Base-by-base conservation (phyloP, 2,888 invertebrate species). In the Limnephilus lunatus region DNA sequence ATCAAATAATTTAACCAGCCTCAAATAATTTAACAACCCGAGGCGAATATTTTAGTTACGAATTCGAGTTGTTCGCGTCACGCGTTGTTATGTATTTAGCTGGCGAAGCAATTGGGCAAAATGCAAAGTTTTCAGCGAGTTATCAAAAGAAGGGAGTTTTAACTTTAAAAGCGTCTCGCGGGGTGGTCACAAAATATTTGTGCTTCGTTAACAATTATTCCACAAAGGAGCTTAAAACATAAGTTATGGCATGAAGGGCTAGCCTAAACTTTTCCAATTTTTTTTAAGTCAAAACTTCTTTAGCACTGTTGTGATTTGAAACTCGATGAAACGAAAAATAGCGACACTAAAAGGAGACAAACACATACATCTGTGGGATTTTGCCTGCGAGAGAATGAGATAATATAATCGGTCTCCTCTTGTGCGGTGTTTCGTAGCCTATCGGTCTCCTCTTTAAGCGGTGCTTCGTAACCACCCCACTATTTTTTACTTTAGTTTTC, bases 41-140 rank as follows among this genome's bases (percentile, higher is more conserved):
- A n/a, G 35, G n/a, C n/a, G 44, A 86, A 86, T 86, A 86, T 44
- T n/a, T 86, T 44, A 25, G 44, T 44, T 25, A 44, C 48, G 48
- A 44, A 30, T 14, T 2, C n/a, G 30, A 35, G 85, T 32, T 35
- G 68, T 68, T 25, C 68, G 30, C 86, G 86, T 86, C 48, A 86
- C 86, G 86, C 86, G 14, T 86, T 30, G 31, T 86, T 86, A 86
- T 30, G 39, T 48, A 86, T 48, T 82, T 82, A 82, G 32, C 31
- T 82, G 32, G 32, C 25, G 32, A 82, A 82, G 31, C 15, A 82
- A 82, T 32, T 82, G 30, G 32, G 19, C 82, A 32, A 82, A 82
- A 82, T 82, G 7, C 5, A 19, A 32, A 82, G 82, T 82, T 82
- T 82, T 32, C 82, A 19, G 82, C 32, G 32, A 82, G 32, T 82